Evolutionary conservation across 1,140 invertebrate genomes (phyloP).

Genomic region (Arctopsyche grandis): DNA sequence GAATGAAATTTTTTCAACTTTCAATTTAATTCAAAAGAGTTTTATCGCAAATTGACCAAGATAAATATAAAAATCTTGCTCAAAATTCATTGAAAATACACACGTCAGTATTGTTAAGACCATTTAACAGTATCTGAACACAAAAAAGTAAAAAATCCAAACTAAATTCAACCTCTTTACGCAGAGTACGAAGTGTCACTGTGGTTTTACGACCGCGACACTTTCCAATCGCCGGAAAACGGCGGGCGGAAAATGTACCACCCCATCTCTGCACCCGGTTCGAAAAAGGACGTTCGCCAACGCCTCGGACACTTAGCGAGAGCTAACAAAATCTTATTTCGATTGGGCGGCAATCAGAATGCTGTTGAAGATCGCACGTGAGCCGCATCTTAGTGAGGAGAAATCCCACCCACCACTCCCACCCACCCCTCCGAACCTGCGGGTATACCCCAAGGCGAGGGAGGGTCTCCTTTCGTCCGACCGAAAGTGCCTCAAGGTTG

Average conservation of each 20-base stretch:
- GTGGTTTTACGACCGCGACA: constrained; percentile 49
- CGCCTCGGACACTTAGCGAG: constrained; percentile 59
- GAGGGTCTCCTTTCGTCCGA: constrained; percentile 3
- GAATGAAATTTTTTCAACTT: no score
- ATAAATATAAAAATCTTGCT: no score
- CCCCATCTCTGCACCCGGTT: no score
- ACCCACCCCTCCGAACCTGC: not conserved
- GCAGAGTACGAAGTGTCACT: constrained; percentile 51
- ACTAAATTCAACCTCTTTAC: no score
- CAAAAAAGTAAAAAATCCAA: no score
- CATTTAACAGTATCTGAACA: no score
- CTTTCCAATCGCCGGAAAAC: constrained; percentile 38
- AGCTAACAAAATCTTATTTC: constrained; percentile 67
- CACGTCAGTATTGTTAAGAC: no score
- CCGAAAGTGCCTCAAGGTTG: constrained; percentile 36
- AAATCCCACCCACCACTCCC: not conserved
- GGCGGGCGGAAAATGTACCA: no score
- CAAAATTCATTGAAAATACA: no score
- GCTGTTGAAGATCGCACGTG: constrained; percentile 67
- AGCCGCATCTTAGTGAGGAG: constrained; percentile 60
- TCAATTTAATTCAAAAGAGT: no score
- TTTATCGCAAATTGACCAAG: no score
- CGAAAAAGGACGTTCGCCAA: constrained; percentile 4
- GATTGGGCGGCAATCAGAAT: constrained; percentile 67
- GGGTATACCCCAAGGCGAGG: not conserved